Percentiles rank a stretch among this genome's conserved stretches.
Evolutionary conservation across 2,888 invertebrate species (phyloP).

Genomic region (Adelphocoris suturalis): DNA sequence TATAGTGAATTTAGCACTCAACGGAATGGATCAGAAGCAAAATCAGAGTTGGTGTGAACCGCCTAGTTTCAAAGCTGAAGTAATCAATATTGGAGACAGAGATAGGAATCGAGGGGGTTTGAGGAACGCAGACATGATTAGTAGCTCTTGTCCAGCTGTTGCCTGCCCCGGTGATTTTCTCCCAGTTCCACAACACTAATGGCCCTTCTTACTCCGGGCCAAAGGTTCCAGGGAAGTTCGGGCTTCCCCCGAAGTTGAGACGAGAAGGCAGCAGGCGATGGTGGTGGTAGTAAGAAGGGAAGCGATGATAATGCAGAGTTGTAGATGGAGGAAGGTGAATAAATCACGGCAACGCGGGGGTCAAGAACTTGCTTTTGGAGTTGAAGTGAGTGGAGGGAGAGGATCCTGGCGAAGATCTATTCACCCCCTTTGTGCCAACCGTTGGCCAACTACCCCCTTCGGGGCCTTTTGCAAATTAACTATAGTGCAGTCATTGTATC

Average conservation of each 20-base stretch:
- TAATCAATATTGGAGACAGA: neutral
- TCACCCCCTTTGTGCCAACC: constrained; percentile 47
- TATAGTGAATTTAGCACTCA: too few species aligned
- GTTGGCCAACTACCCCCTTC: constrained; percentile 48
- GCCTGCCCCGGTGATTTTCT: constrained; percentile 9
- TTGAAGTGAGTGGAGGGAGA: constrained; percentile 31
- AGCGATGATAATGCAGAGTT: constrained; percentile 55
- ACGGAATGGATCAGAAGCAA: too few species aligned
- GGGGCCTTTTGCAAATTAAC: constrained; percentile 55
- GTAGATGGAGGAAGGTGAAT: constrained; percentile 63
- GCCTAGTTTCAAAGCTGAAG: neutral
- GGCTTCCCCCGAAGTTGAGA: neutral
- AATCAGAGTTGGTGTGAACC: too few species aligned
- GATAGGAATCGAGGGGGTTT: neutral
- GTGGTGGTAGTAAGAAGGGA: constrained; percentile 33
- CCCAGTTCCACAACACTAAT: constrained; percentile 43
- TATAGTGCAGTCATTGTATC: constrained; percentile 58
- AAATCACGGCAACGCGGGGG: constrained; percentile 63
- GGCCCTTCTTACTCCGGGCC: constrained; percentile 13
- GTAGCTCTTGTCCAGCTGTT: constrained; percentile 55
- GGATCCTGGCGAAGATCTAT: constrained; percentile 61
- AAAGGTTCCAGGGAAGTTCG: constrained; percentile 43
- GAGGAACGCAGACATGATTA: constrained; percentile 28
- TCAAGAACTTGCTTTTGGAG: constrained; percentile 63
- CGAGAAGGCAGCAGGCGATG: neutral